Base-by-base conservation (phyloP, 2,797 vertebrate genomes). In the Melanotaenia parkinsoni region DNA sequence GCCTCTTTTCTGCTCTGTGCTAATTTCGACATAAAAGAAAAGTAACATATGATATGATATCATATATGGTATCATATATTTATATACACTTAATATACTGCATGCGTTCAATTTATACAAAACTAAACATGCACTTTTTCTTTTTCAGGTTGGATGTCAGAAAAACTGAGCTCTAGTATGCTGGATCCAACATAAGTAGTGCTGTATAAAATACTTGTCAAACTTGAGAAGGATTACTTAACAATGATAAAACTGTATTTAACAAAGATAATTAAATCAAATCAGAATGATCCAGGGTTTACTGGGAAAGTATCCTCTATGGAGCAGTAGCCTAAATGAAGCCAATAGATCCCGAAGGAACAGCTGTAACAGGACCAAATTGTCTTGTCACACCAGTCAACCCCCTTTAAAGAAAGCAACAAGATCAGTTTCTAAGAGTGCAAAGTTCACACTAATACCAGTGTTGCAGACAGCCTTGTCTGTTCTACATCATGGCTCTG, bases 1-100 rank as follows among this genome's bases (percentile, higher is more conserved):
- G 63, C 40, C 60, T 66, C 59, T 56, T 76, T 85, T 78, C 63
- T 54, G 67, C 77, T 72, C 26, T 38, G 50, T 50, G 57, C 59
- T 69, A 7, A 47, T 47, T 47, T n/a, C 18, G 0, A 47, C 18
- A 47, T 20, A 47, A 8, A 2, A 47, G 6, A 45, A 47, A 47
- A n/a, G 18, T 20, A 47, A 47, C 6, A n/a, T n/a, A n/a, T n/a
- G 18, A 8, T 9, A 47, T 47, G 18, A 20, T n/a, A 20, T 14
- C 3, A 40, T 40, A 14, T 12, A 33, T 30, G 30, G 6, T 11
- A 37, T 37, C 9, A 37, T 37, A 2, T 37, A 37, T 37, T 37
- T 37, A 4, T 40, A 13, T 40, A 13, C 38, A 40, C 38, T 40
- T 13, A 40, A 14, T 38, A 8, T 38, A 38, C 37, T 33, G 32